phyloP scores from a whole-genome alignment of 2,888 invertebrate genomes.

The Aleiodes leptofemur region DNA sequence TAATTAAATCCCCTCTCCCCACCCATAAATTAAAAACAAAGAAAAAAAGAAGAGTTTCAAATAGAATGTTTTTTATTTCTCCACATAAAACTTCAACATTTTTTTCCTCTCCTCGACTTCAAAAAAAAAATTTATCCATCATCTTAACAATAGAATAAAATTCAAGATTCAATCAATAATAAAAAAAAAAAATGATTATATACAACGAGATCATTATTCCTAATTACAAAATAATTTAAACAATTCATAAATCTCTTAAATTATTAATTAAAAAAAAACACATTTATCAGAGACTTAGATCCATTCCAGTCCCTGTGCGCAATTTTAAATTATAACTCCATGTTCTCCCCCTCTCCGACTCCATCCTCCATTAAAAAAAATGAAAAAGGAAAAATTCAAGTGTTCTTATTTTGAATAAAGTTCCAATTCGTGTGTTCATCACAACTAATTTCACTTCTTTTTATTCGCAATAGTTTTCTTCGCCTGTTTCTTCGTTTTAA shows the following conservation, averaged over 20 bases:
- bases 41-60: not conserved
- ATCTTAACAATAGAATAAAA: no score
- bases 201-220: no score
- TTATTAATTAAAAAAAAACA: no score
- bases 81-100: no score
- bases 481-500: conserved; percentile 6
- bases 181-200: no score
- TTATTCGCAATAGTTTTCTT: conserved; percentile 25
- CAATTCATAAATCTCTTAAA: no score
- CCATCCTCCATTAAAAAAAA: not conserved
- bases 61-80: no score
- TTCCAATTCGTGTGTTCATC: not conserved
- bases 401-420: not conserved
- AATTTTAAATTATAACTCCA: not conserved
- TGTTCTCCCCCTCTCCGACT: not conserved
- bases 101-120: no score
- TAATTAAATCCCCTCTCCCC: not conserved
- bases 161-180: no score
- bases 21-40: not conserved
- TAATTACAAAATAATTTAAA: no score
- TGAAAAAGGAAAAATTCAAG: not conserved
- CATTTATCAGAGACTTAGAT: no score
- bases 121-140: no score
- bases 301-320: not conserved
- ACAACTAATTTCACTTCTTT: conserved; percentile 42